Base-by-base conservation (phyloP, 2,113 vertebrate species). In the Dasyprocta punctata region DNA sequence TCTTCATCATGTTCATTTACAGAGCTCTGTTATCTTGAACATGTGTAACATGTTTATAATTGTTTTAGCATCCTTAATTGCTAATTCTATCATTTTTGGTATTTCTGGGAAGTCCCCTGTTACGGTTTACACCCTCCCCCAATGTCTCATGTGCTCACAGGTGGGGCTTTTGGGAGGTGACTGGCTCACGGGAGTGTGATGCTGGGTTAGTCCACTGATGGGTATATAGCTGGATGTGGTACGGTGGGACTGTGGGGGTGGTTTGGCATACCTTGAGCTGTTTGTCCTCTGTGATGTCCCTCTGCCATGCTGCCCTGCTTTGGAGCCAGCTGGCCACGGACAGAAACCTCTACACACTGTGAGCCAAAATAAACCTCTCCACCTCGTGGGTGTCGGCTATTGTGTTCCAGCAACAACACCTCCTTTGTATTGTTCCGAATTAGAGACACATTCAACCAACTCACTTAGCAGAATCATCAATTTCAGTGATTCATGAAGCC, bases 401-500 rank as follows among this genome's bases (percentile, higher is more conserved):
- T 75, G 11, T 75, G 41, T 75, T 10, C 38, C 41, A 75, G 73
- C 2, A 47, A 75, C 38, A 75, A 77, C 11, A 47, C 41, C 22
- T 75, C 44, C 36, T 89, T 92, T 88, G 13, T 82, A 86, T 3
- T 86, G 8, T 60, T 86, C 54, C 58, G 16, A 95, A 95, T 12
- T 30, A 92, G 20, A 61, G 26, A 82, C 24, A 73, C 16, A 86
- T 92, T 84, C 44, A 56, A 81, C 90, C 28, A 82, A 92, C 71
- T 88, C 41, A 44, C 11, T 56, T 87, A 16, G 13, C 8, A 61
- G 63, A 81, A 96, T 38, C 38, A 19, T 52, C 73, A 80, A 71
- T 73, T 95, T 95, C 75, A 89, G 86, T 86, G 86, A 95, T 30
- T 36, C n/a, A 63, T 47, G 47, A 67, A 92, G 6, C 71, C 89